Evolutionary conservation across 2,888 invertebrate genomes (phyloP).

Genomic region (Minunthozetes semirufus): DNA sequence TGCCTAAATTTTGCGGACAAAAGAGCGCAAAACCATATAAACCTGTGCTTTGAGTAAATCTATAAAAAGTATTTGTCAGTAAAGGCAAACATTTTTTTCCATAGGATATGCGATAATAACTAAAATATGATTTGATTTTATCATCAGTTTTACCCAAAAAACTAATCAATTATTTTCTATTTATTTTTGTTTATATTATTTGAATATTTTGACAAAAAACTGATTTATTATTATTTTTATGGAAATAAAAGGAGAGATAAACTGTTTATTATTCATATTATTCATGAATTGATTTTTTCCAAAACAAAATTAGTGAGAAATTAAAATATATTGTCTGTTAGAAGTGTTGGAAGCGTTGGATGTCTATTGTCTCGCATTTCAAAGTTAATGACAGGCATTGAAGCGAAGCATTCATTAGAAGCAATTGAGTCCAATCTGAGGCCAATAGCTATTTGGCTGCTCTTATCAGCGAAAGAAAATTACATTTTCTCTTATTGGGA

Average conservation of each 20-base stretch:
- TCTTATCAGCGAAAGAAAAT: conserved; percentile 18
- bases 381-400: conserved; percentile 2
- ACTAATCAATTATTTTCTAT: not conserved
- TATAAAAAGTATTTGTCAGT: too few species aligned
- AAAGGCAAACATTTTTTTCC: too few species aligned
- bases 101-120: not conserved
- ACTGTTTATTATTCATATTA: conserved; percentile 9
- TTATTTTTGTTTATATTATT: not conserved
- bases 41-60: not conserved
- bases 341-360: not conserved
- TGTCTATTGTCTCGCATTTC: not conserved
- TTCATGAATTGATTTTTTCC: conserved; percentile 2
- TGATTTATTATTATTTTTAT: too few species aligned
- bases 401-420: conserved; percentile 2
- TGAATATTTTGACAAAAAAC: too few species aligned
- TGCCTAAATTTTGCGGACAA: conserved; percentile 19
- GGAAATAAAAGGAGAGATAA: not conserved
- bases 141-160: not conserved
- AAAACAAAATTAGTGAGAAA: conserved; percentile 5
- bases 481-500: conserved; percentile 29
- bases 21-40: not conserved
- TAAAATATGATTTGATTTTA: not conserved
- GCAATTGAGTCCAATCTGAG: conserved; percentile 25
- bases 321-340: conserved; percentile 22
- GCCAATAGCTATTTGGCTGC: conserved; percentile 20